Percentiles rank a stretch among this genome's conserved stretches.
These are phyloP conservation scores for Lacerta agilis DNA, from an alignment of 2,797 vertebrate species.

Conservation along the genomic window DNA sequence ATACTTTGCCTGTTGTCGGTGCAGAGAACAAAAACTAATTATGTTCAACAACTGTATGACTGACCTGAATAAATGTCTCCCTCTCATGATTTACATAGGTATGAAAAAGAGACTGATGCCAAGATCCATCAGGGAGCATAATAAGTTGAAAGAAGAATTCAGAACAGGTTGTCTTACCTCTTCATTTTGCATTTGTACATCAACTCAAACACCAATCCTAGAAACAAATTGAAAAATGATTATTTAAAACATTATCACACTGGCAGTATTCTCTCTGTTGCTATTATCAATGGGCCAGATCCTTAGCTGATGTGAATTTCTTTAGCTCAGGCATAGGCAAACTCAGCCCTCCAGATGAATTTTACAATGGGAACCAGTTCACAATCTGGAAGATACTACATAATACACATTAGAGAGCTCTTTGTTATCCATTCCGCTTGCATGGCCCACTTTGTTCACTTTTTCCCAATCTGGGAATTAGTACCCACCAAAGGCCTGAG, in stretches of 20 bases:
- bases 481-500: too few relatives aligned
- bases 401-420: too few relatives aligned
- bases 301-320: neutral
- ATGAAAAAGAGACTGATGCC: neutral
- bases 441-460: too few relatives aligned
- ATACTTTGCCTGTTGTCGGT: neutral
- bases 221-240: neutral
- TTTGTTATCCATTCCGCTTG: too few relatives aligned
- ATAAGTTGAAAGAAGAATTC: constrained; percentile 2
- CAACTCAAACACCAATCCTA: neutral
- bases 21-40: neutral
- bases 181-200: neutral
- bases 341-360: too few relatives aligned
- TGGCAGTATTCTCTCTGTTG: neutral
- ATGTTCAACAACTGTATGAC: neutral
- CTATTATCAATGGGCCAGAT: neutral
- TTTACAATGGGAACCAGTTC: too few relatives aligned
- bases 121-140: neutral
- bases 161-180: neutral
- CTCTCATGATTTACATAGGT: neutral
- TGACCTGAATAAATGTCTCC: constrained; percentile 8
- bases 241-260: neutral
- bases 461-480: too few relatives aligned
- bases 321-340: too few relatives aligned
- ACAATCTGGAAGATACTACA: too few relatives aligned